phyloP scores from a whole-genome alignment of 2,888 invertebrate species.

The Nematopogon swammerdamellus region DNA sequence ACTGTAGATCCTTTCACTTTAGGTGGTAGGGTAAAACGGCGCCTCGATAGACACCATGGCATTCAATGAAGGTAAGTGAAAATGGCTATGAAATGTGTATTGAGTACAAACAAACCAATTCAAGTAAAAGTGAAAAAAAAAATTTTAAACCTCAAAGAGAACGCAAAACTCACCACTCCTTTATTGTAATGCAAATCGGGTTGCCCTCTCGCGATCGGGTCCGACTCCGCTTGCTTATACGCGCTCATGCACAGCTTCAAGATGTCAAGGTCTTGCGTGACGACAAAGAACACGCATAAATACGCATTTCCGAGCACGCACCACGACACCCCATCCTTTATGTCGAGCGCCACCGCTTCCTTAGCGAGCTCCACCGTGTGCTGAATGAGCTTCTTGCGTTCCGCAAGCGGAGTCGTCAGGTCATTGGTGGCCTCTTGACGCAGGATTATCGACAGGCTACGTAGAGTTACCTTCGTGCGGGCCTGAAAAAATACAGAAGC shows the following conservation, averaged over 20 bases:
- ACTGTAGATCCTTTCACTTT: no score
- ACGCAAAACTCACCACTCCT: constrained; percentile 71
- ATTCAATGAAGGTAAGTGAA: no score
- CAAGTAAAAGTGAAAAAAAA: background rate
- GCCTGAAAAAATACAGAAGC: constrained; percentile 40
- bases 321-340: constrained; percentile 81
- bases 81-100: no score
- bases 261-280: constrained; percentile 67
- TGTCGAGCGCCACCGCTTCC: constrained; percentile 76
- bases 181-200: constrained; percentile 83
- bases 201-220: constrained; percentile 66
- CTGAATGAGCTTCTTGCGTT: constrained; percentile 59
- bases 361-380: constrained; percentile 75
- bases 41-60: no score
- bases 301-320: constrained; percentile 82
- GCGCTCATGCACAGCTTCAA: constrained; percentile 75
- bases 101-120: no score
- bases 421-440: constrained; percentile 60
- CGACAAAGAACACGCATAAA: constrained; percentile 73
- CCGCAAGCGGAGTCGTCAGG: constrained; percentile 31
- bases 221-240: constrained; percentile 73
- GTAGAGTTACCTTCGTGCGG: constrained; percentile 70
- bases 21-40: no score
- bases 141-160: no score
- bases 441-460: constrained; percentile 78